Base-by-base conservation (phyloP, 2,113 vertebrate genomes). In the Shinisaurus crocodilurus region DNA sequence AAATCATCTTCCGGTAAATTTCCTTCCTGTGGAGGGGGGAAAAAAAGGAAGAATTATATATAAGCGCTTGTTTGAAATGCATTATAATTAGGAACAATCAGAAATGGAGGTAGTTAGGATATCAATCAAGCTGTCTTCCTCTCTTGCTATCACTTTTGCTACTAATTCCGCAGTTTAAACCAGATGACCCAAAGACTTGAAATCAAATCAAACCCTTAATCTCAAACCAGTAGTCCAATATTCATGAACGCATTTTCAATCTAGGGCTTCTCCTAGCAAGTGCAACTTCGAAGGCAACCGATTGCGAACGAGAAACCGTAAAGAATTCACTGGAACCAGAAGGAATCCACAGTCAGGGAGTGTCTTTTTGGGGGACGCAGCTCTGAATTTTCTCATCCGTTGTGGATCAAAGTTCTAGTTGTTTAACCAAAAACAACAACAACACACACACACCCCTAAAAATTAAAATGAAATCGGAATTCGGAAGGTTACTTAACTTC, bases 401-500 rank as follows among this genome's bases (percentile, higher is more conserved):
- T 92, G 95, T 96, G 94, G 91, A 96, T 93, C 95, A 95, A 97
- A 96, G 94, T 77, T 92, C 92, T 91, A 87, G 88, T 20, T 76
- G 10, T 10, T 27, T 9, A 15, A 13, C 16, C 37, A 85, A 96
- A 92, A 95, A 95, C 93, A 90, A 87, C 88, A 87, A 92, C 90
- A 85, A 75, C 13, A 34, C 29, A n/a, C 37, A 23, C 6, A 63
- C 20, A 63, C 10, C 57, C 57, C 27, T 23, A 93, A 93, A 95
- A 93, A 87, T 87, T 81, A 86, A 80, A 69, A 50, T 67, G 81
- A 89, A 95, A 96, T 94, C 95, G 96, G 81, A 89, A 95, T 96
- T 94, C 95, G 96, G 96, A 97, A 96, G 92, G 90, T 94, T 94
- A 91, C 80, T 95, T 93, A 94, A 94, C 96, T 93, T 92, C 93